These are phyloP conservation scores for Enteromius anoplus DNA, from an alignment of 2,797 vertebrate species.

Conservation along the genomic window DNA sequence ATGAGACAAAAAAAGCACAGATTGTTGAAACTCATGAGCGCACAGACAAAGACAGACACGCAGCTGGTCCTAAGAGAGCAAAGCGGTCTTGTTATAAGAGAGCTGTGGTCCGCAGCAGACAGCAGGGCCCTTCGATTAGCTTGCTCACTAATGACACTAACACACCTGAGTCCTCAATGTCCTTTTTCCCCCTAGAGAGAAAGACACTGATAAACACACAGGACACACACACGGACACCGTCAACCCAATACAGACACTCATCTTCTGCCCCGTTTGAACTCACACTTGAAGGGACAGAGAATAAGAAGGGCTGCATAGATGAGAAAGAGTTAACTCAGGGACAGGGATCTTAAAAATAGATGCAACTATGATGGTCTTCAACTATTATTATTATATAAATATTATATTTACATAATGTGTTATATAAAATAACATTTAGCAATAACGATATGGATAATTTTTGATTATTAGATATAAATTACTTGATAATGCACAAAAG, in stretches of 20 bases:
- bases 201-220: conserved; percentile 17
- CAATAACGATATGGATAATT: not conserved
- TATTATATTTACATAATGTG: not conserved
- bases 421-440: not conserved
- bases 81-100: conserved; percentile 37
- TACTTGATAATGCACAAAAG: not conserved
- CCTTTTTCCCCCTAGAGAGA: conserved; percentile 45
- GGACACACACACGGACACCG: conserved; percentile 17
- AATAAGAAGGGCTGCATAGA: not conserved
- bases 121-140: conserved; percentile 50
- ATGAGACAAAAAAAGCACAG: conserved; percentile 30
- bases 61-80: conserved; percentile 43
- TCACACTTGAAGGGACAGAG: conserved; percentile 25
- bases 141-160: conserved; percentile 67
- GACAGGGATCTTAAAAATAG: not conserved
- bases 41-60: conserved; percentile 11
- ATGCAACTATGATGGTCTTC: not conserved
- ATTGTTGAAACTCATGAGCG: conserved; percentile 10
- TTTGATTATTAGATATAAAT: not conserved
- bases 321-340: not conserved
- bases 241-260: not conserved
- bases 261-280: not conserved
- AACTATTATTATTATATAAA: not conserved
- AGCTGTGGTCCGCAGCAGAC: conserved; percentile 41
- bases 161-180: conserved; percentile 76